Percentiles rank a stretch among this genome's conserved stretches.
These are phyloP conservation scores for Heliothis peltigera DNA, from an alignment of 2,888 invertebrate species.

Conservation along the genomic window DNA sequence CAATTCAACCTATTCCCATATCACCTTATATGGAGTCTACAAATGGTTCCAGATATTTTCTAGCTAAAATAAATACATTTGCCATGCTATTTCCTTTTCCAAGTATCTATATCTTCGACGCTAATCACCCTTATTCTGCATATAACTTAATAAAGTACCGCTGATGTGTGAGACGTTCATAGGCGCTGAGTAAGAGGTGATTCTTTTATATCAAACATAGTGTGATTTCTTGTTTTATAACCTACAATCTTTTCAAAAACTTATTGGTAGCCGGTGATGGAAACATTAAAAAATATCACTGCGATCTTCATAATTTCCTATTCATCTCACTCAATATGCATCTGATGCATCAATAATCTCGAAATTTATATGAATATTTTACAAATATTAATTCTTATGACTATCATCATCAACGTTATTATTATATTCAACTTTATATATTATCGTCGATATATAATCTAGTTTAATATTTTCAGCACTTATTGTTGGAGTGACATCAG, in stretches of 20 bases:
- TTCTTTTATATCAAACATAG: background rate
- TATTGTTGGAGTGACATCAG: background rate
- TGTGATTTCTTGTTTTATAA: background rate
- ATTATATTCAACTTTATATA: no score
- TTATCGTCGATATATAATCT: background rate
- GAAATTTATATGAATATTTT: no score
- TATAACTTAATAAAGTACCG: constrained; percentile 30
- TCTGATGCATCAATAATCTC: background rate
- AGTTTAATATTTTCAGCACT: constrained; percentile 30
- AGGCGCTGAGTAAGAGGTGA: constrained; percentile 48
- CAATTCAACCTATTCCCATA: constrained; percentile 4
- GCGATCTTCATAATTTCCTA: no score
- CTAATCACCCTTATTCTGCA: constrained; percentile 45
- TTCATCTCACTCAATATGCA: background rate
- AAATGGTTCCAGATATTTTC: background rate
- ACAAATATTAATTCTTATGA: no score
- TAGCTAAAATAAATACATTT: constrained; percentile 29
- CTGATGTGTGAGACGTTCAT: constrained; percentile 43
- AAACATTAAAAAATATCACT: constrained; percentile 16
- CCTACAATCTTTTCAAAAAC: background rate
- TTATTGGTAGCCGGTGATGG: constrained; percentile 29
- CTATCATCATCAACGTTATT: no score
- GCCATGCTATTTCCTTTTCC: constrained; percentile 25
- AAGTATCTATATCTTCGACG: constrained; percentile 41
- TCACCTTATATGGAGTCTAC: no score